Conservation (phyloP, 2,888 invertebrate genomes). For the Diabrotica balteata region DNA sequence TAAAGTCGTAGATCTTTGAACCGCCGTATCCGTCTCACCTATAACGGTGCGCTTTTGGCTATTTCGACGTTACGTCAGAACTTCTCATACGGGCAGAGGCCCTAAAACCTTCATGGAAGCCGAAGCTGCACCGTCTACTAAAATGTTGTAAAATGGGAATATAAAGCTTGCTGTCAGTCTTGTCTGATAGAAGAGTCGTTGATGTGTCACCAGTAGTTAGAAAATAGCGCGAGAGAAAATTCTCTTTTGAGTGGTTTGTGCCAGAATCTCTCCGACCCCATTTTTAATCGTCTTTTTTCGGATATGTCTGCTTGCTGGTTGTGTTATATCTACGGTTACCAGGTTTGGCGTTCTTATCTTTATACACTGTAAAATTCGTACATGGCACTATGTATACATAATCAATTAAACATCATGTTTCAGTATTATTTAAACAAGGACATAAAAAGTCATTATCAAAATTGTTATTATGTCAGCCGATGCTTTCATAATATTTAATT, state of each 20-base stretch:
- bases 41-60: conserved; percentile 55
- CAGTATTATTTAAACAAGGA: no score
- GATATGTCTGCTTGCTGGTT: not conserved
- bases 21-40: conserved; percentile 50
- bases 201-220: conserved; percentile 50
- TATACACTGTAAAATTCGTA: not conserved
- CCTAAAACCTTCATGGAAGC: conserved; percentile 55
- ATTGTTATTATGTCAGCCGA: no score
- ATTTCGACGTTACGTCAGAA: conserved; percentile 51
- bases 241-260: conserved; percentile 20
- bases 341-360: conserved; percentile 5
- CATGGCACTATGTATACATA: no score
- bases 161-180: conserved; percentile 59
- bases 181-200: conserved; percentile 54
- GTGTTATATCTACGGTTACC: conserved; percentile 6
- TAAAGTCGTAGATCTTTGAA: conserved; percentile 36
- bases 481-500: no score
- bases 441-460: no score
- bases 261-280: conserved; percentile 1
- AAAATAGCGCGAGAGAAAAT: conserved; percentile 43
- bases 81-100: conserved; percentile 41
- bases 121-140: conserved; percentile 50
- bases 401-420: no score
- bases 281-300: conserved; percentile 16
- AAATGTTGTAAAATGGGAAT: conserved; percentile 62